Percentiles rank a stretch among this genome's conserved stretches.
Evolutionary conservation across 2,888 invertebrate genomes (phyloP).

Genomic region (Agrotis ipsilon): DNA sequence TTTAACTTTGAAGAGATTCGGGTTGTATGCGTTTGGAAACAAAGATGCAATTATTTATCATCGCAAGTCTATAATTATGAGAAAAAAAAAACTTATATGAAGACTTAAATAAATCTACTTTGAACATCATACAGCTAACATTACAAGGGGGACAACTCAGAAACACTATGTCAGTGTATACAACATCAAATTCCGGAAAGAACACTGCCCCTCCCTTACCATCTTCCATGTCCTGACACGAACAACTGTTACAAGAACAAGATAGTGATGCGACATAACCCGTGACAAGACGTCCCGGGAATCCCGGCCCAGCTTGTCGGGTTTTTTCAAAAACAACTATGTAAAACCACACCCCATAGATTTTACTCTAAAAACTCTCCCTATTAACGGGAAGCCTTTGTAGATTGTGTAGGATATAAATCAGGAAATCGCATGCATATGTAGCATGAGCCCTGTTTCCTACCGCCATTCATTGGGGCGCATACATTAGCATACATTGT

Average conservation of each 20-base stretch:
- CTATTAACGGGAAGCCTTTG: constrained; percentile 35
- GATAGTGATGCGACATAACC: constrained; percentile 12
- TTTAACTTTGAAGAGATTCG: too few relatives aligned
- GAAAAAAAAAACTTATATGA: too few relatives aligned
- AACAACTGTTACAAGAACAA: constrained; percentile 1
- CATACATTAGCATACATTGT: constrained; percentile 50
- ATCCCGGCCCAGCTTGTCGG: background rate
- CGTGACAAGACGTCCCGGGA: too few relatives aligned
- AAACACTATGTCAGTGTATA: background rate
- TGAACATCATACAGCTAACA: background rate
- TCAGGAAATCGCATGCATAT: constrained; percentile 55
- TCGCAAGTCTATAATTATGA: too few relatives aligned
- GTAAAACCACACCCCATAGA: constrained; percentile 18
- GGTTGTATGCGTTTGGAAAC: too few relatives aligned
- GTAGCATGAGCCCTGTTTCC: constrained; percentile 51
- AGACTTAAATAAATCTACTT: background rate
- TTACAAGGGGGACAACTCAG: background rate
- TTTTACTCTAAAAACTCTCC: constrained; percentile 26
- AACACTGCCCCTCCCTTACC: background rate
- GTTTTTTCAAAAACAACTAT: constrained; percentile 1
- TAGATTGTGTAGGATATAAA: constrained; percentile 53
- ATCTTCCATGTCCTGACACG: background rate
- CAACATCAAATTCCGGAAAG: background rate
- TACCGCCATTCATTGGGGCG: constrained; percentile 23
- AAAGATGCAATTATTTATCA: too few relatives aligned